A percentile compares a stretch with the other conserved stretches of the same genome.
These are phyloP conservation scores for Drosophila guanche DNA, from an alignment of 1,140 invertebrate genomes.

Conservation along the genomic window DNA sequence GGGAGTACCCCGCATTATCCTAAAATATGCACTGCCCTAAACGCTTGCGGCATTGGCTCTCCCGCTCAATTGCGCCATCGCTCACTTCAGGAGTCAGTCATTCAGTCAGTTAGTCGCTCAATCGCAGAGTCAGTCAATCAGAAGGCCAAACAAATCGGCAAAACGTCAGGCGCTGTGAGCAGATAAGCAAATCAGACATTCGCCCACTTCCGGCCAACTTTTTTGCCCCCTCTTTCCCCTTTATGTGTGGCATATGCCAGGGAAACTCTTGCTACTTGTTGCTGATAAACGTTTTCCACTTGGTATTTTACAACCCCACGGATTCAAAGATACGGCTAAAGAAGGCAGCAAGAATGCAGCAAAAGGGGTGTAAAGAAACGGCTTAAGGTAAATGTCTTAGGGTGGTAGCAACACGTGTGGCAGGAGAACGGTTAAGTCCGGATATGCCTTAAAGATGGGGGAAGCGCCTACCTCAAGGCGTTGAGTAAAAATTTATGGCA, in stretches of 20 bases:
- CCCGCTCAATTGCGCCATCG: slow-evolving; percentile 1
- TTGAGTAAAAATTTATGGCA: slow-evolving; percentile 55
- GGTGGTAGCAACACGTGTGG: too few species aligned
- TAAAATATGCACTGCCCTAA: slow-evolving; percentile 42
- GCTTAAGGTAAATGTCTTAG: too few species aligned
- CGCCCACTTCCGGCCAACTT: slow-evolving; percentile 9
- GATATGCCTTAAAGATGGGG: too few species aligned
- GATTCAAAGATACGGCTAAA: not conserved
- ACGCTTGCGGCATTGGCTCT: slow-evolving; percentile 29
- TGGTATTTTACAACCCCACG: not conserved
- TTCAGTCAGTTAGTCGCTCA: slow-evolving; percentile 45
- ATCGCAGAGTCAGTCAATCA: slow-evolving; percentile 47
- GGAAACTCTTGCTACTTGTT: slow-evolving; percentile 60
- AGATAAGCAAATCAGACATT: slow-evolving; percentile 23
- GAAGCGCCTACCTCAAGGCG: slow-evolving; percentile 23
- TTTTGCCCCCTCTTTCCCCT: slow-evolving; percentile 9
- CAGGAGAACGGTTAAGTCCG: too few species aligned
- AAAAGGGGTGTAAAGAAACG: too few species aligned
- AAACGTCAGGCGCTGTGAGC: slow-evolving; percentile 25
- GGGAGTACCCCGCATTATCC: not conserved
- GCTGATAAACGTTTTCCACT: slow-evolving; percentile 58
- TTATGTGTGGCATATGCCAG: slow-evolving; percentile 1
- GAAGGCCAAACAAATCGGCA: slow-evolving; percentile 39
- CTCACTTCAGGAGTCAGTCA: slow-evolving; percentile 15
- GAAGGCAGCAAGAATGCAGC: slow-evolving; percentile 3